Conservation (phyloP, 2,888 invertebrate genomes). For the Conomelus anceps region DNA sequence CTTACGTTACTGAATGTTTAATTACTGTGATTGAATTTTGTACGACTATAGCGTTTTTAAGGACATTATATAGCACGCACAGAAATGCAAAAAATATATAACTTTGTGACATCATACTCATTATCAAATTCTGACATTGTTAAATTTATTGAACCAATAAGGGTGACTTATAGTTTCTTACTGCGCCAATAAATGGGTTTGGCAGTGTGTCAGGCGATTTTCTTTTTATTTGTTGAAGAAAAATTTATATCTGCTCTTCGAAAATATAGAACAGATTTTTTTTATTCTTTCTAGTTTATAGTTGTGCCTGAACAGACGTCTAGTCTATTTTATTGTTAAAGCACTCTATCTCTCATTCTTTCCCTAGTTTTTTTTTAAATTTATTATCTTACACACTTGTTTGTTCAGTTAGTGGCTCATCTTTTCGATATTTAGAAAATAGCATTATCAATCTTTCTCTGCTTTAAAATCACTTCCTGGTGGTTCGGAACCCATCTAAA, state of each 20-base stretch:
- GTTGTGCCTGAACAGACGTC: background rate
- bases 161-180: background rate
- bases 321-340: background rate
- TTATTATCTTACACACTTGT: background rate
- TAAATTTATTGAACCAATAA: background rate
- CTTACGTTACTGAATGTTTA: too few species aligned
- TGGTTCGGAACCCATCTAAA: too few species aligned
- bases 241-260: background rate
- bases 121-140: background rate
- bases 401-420: too few species aligned
- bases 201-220: background rate
- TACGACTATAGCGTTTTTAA: background rate
- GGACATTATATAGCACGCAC: too few species aligned
- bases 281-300: background rate
- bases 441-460: too few species aligned
- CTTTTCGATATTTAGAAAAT: too few species aligned
- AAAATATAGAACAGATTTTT: background rate
- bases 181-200: background rate
- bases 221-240: background rate
- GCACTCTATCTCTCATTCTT: background rate
- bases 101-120: background rate
- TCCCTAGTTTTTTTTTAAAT: background rate
- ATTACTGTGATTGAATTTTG: background rate
- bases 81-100: too few species aligned
- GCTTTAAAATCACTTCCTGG: too few species aligned